Evolutionary conservation across 1,140 invertebrate species (phyloP).

Genomic region (Luehdorfia chinensis): DNA sequence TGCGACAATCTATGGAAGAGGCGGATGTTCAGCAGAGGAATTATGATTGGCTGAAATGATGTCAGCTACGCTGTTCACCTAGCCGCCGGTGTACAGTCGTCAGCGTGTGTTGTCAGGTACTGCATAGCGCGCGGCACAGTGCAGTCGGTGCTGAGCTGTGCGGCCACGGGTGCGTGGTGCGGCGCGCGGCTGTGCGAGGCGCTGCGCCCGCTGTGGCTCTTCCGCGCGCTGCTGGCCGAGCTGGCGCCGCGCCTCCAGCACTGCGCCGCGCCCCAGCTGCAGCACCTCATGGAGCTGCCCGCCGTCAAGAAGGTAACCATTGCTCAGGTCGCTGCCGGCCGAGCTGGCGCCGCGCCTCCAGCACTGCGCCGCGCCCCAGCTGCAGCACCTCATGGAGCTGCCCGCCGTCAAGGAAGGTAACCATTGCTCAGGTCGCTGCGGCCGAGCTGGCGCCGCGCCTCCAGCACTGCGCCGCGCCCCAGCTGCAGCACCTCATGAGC

Average conservation of each 20-base stretch:
- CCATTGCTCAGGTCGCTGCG: conserved; percentile 31
- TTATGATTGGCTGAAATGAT: too few relatives aligned
- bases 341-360: conserved; percentile 41
- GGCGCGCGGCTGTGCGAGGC: conserved; percentile 16
- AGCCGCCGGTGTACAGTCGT: too few relatives aligned
- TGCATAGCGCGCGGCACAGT: conserved; percentile 35
- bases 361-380: conserved; percentile 44
- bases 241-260: conserved; percentile 41
- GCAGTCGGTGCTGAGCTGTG: conserved; percentile 32
- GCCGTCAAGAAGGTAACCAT: conserved; percentile 46
- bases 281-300: conserved; percentile 49
- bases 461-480: conserved; percentile 45
- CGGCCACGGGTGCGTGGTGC: conserved; percentile 23
- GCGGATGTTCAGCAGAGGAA: too few relatives aligned
- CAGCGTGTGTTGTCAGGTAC: conserved; percentile 38
- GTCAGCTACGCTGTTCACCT: too few relatives aligned
- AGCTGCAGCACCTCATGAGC: conserved; percentile 43
- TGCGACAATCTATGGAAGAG: too few relatives aligned
- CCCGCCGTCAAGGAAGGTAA: conserved; percentile 53
- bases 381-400: conserved; percentile 48
- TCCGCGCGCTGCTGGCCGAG: conserved; percentile 37
- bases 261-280: conserved; percentile 45
- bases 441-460: conserved; percentile 38
- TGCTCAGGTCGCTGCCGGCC: conserved; percentile 39
- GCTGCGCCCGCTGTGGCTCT: conserved; percentile 36